These are phyloP conservation scores for Eledona agricola DNA, from an alignment of 2,888 invertebrate species.

Conservation along the genomic window DNA sequence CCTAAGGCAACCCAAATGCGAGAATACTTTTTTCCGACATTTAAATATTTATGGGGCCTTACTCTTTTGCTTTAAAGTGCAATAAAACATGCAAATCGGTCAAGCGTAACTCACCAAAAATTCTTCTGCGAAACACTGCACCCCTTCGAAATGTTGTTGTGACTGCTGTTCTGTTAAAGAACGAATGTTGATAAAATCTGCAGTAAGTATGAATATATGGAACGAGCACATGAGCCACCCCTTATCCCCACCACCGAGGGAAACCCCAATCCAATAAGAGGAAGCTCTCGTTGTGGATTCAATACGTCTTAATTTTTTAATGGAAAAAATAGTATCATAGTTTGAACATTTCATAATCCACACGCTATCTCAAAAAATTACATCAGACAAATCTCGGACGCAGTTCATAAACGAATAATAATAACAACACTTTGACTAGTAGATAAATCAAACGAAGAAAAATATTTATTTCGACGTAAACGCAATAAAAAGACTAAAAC, in stretches of 20 bases:
- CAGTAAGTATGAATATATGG: conserved; percentile 26
- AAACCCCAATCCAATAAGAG: conserved; percentile 8
- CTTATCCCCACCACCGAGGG: conserved; percentile 19
- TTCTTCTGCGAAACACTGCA: conserved; percentile 8
- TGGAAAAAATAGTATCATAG: conserved; percentile 1
- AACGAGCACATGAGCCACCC: conserved; percentile 23
- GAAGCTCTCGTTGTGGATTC: no score
- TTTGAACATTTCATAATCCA: conserved; percentile 10
- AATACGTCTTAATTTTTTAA: no score
- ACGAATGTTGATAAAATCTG: conserved; percentile 23
- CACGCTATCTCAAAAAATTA: conserved; percentile 20
- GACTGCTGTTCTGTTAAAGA: conserved; percentile 15
- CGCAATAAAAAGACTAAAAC: conserved; percentile 30
- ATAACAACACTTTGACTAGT: conserved; percentile 30
- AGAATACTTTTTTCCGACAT: conserved; percentile 14
- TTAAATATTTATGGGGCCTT: conserved; percentile 23
- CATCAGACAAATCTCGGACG: conserved; percentile 25
- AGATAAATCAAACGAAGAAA: conserved; percentile 30
- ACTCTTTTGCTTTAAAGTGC: conserved; percentile 22
- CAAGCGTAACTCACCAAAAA: conserved; percentile 11
- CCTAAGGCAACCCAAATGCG: conserved; percentile 12
- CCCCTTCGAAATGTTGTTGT: conserved; percentile 2
- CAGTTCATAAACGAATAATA: conserved; percentile 27
- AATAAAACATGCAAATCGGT: conserved; percentile 24
- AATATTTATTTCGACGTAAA: conserved; percentile 27